Evolutionary conservation across 2,888 invertebrate genomes (phyloP).

Genomic region (Papilio gigon): DNA sequence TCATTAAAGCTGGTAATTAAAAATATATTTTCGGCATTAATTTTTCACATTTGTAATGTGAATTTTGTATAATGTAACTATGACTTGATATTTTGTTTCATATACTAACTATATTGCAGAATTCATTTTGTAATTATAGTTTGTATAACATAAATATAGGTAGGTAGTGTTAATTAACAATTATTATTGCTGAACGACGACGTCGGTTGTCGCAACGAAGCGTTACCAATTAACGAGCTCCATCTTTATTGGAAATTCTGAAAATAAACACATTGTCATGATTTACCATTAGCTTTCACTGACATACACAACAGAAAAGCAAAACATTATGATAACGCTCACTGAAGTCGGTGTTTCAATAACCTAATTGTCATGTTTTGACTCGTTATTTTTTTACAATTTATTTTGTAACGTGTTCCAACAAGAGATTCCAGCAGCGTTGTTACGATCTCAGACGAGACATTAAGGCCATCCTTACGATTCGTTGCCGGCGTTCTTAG

Average conservation of each 20-base stretch:
- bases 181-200: neutral
- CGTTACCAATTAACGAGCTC: neutral
- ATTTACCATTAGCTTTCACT: too few relatives aligned
- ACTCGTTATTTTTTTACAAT: neutral
- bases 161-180: conserved; percentile 11
- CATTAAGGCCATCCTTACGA: conserved; percentile 29
- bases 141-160: neutral
- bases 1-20: conserved; percentile 13
- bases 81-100: too few relatives aligned
- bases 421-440: conserved; percentile 30
- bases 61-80: too few relatives aligned
- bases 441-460: conserved; percentile 22
- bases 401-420: conserved; percentile 5
- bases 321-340: too few relatives aligned
- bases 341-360: too few relatives aligned
- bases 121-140: neutral
- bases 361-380: neutral
- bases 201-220: neutral
- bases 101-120: too few relatives aligned
- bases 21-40: conserved; percentile 20
- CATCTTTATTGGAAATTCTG: neutral
- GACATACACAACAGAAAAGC: too few relatives aligned
- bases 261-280: neutral
- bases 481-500: conserved; percentile 22
- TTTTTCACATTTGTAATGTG: neutral